phyloP scores from a whole-genome alignment of 2,888 invertebrate genomes.

The Aquatica leii region DNA sequence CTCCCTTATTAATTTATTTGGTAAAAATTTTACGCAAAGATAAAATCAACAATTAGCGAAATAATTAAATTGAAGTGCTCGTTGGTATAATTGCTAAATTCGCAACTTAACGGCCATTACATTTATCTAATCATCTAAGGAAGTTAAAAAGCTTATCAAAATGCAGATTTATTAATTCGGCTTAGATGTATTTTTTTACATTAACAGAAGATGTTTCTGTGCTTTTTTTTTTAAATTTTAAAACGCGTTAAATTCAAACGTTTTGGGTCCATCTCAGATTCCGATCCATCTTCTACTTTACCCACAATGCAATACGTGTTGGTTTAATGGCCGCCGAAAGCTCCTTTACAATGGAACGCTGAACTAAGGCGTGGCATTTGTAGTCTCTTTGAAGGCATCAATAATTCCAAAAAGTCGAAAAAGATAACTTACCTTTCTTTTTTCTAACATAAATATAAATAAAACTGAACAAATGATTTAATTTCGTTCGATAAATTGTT shows the following conservation, averaged over 20 bases:
- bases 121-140: conserved; percentile 24
- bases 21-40: conserved; percentile 33
- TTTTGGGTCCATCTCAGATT: conserved; percentile 26
- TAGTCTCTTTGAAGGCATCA: conserved; percentile 44
- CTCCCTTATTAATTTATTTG: conserved; percentile 31
- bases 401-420: conserved; percentile 17
- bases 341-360: conserved; percentile 54
- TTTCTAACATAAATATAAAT: not conserved
- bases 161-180: conserved; percentile 7
- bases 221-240: conserved; percentile 5
- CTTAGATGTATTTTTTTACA: not conserved
- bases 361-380: conserved; percentile 54
- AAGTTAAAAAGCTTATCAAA: too few relatives aligned
- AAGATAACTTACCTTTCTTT: conserved; percentile 25
- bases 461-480: conserved; percentile 1
- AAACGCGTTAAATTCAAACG: too few relatives aligned
- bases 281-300: conserved; percentile 31
- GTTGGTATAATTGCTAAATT: conserved; percentile 30
- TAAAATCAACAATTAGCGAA: conserved; percentile 36
- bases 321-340: conserved; percentile 41
- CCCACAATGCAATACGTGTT: conserved; percentile 35
- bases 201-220: too few relatives aligned
- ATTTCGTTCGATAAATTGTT: conserved; percentile 9
- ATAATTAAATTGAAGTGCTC: conserved; percentile 31
- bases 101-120: conserved; percentile 26